Conservation (phyloP, 2,797 vertebrate species). For the Mastacembelus armatus region DNA sequence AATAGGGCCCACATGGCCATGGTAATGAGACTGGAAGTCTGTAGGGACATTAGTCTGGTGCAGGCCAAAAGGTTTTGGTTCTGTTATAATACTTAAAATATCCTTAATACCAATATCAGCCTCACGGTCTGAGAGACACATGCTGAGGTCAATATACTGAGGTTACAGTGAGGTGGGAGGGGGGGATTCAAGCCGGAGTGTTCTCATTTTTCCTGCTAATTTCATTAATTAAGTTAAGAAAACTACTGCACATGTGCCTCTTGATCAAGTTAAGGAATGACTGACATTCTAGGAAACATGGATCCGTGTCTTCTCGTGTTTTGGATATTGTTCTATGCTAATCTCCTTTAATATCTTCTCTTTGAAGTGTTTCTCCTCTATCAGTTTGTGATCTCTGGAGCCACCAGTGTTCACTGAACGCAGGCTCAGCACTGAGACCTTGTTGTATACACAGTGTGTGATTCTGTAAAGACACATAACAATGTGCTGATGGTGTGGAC, state of each 20-base stretch:
- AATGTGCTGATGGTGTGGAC: slow-evolving; percentile 26
- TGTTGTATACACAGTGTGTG: slow-evolving; percentile 21
- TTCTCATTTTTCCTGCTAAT: no score
- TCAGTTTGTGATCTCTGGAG: slow-evolving; percentile 8
- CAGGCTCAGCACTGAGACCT: slow-evolving; percentile 1
- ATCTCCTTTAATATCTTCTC: neutral
- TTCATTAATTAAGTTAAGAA: no score
- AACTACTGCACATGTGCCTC: no score
- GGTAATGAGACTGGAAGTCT: slow-evolving; percentile 36
- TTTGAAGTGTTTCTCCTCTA: neutral
- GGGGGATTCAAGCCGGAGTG: no score
- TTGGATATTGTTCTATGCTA: neutral
- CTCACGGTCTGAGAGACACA: no score
- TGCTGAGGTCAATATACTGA: neutral
- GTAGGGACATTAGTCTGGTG: slow-evolving; percentile 1
- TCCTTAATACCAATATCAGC: no score
- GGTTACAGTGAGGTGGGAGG: no score
- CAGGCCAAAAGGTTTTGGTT: neutral
- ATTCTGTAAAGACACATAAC: slow-evolving; percentile 37
- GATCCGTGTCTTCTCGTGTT: no score
- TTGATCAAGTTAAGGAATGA: no score
- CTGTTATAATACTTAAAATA: no score
- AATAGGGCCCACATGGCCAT: slow-evolving; percentile 57
- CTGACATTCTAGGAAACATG: no score
- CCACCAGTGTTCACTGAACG: slow-evolving; percentile 8